Percentiles rank a stretch among this genome's conserved stretches.
Conservation (phyloP, 1,140 invertebrate species). For the Rhopalosiphum padi region DNA sequence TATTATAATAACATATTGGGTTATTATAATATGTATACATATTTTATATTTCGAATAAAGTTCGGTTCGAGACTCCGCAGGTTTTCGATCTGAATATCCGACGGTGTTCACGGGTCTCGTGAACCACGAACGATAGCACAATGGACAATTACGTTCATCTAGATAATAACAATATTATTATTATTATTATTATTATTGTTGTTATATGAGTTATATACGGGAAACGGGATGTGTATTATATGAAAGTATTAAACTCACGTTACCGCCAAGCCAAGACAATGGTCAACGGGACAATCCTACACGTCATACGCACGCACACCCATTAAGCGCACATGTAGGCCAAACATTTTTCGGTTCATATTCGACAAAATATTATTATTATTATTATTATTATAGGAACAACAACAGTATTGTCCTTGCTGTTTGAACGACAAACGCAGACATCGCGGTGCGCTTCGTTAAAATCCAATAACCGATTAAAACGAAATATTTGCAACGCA, state of each 20-base stretch:
- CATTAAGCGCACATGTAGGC: background rate
- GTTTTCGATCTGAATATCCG: background rate
- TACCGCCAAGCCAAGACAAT: background rate
- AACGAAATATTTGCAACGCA: too few relatives aligned
- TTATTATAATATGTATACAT: background rate
- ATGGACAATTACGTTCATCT: slow-evolving; percentile 26
- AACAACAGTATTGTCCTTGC: background rate
- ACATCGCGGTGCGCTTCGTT: too few relatives aligned
- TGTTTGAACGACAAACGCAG: background rate
- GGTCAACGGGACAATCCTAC: slow-evolving; percentile 20
- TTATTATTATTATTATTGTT: background rate
- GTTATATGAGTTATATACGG: background rate
- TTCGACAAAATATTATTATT: background rate
- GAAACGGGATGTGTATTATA: background rate
- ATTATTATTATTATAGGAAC: too few relatives aligned
- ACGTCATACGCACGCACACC: background rate
- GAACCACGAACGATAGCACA: slow-evolving; percentile 7
- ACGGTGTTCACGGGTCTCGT: background rate
- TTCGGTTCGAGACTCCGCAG: background rate
- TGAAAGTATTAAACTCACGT: background rate
- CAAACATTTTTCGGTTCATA: background rate
- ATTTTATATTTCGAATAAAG: background rate
- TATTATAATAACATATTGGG: background rate
- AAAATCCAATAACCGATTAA: too few relatives aligned
- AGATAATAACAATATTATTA: slow-evolving; percentile 21